These are phyloP conservation scores for Sterrhoptilus dennistouni DNA, from an alignment of 2,113 vertebrate genomes.

Conservation along the genomic window DNA sequence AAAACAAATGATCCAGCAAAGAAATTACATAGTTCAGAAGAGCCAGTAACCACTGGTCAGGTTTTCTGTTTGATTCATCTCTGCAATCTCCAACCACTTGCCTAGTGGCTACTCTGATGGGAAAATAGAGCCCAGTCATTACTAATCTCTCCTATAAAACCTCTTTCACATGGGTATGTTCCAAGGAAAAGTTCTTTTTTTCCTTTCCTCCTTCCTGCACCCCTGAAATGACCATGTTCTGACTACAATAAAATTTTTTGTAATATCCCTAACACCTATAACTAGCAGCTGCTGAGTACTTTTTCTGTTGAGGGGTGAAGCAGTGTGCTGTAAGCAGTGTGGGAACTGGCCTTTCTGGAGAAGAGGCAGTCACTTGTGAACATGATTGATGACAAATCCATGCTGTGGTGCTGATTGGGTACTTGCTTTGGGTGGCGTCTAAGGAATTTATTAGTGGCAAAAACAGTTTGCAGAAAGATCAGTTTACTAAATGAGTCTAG, in stretches of 20 bases:
- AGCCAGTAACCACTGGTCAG: not conserved
- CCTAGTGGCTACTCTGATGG: not conserved
- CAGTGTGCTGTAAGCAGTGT: not conserved
- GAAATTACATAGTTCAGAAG: not conserved
- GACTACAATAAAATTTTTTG: not conserved
- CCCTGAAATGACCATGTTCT: not conserved
- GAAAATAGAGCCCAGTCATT: not conserved
- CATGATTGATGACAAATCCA: not conserved
- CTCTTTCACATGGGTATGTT: not conserved
- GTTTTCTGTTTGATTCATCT: not conserved
- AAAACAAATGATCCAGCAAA: not conserved
- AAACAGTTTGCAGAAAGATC: constrained; percentile 23
- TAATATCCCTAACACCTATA: not conserved
- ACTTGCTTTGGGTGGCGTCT: not conserved
- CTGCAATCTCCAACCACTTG: not conserved
- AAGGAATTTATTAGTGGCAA: constrained; percentile 34
- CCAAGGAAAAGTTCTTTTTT: not conserved
- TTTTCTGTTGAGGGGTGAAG: not conserved
- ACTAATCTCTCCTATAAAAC: not conserved
- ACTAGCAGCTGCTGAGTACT: not conserved
- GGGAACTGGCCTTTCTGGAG: not conserved
- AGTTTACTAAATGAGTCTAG: constrained; percentile 29
- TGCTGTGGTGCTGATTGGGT: not conserved
- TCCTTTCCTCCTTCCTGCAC: not conserved
- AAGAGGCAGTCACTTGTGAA: not conserved